Evolutionary conservation across 2,888 invertebrate species (phyloP), one percentile per base, ranked within the genome.

Genomic region (Liopterus haemorrhoidalis): DNA sequence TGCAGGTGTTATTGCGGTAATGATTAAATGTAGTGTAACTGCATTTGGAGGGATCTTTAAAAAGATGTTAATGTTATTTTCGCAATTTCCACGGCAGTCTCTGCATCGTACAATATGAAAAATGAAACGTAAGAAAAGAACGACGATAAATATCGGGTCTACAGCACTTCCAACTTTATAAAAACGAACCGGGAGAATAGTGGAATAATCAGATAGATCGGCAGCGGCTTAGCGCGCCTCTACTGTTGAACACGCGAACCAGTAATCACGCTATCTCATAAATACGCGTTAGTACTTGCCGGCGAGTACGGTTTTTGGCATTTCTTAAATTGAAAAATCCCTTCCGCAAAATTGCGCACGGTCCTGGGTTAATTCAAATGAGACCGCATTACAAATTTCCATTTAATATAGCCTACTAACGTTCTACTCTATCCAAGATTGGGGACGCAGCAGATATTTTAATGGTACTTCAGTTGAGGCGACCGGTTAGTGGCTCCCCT

Each of bases 281-380:
- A 41, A 41, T 41, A 41, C 32, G 39, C 39, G 41, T 32, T 41
- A 41, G 32, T 32, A 41, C 41, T 32, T 14, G 30, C 16, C 28
- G 45, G 42, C 48, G 46, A 50, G 49, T 43, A 48, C 46, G 46
- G 48, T 50, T 48, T 52, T 52, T 52, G 50, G 46, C 48, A 41
- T 52, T 52, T 52, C 48, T 48, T 52, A 52, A 50, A 52, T 52
- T 52, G 49, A 52, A 52, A 49, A 52, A 49, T 44, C 52, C 32
- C 48, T 50, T 46, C 49, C 48, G 46, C 49, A 49, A 51, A 36
- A 51, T 51, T 51, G 49, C 48, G 24, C 41, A 15, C 27, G 41
- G 41, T 32, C 21, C 32, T 22, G 41, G 8, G 41, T 41, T 41
- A 31, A 41, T 41, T 41, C 41, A 41, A 41, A 32, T 41, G 41